Evolutionary conservation across 1,140 invertebrate species (phyloP).

Genomic region (Drosophila dunni): DNA sequence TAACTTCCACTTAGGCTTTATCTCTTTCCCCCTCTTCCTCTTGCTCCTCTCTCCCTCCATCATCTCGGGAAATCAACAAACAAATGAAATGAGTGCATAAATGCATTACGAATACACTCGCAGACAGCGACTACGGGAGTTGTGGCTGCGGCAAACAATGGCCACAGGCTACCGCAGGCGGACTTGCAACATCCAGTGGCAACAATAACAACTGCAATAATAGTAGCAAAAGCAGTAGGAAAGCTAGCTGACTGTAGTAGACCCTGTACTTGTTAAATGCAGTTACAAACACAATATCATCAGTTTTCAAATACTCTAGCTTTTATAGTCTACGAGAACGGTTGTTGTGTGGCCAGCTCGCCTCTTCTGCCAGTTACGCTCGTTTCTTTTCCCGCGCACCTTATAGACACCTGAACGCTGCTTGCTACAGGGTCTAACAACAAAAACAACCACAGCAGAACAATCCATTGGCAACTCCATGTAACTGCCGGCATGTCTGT

Average conservation of each 20-base stretch:
- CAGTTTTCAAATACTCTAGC: too few relatives aligned
- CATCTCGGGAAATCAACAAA: constrained; percentile 35
- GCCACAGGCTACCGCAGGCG: constrained; percentile 49
- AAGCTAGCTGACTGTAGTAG: too few relatives aligned
- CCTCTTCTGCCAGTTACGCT: too few relatives aligned
- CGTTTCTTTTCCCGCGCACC: too few relatives aligned
- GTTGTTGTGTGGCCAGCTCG: too few relatives aligned
- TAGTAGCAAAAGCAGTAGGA: too few relatives aligned
- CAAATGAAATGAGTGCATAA: constrained; percentile 57
- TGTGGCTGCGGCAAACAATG: constrained; percentile 55
- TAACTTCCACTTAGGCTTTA: constrained; percentile 23
- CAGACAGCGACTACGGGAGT: constrained; percentile 10
- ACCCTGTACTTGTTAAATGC: too few relatives aligned
- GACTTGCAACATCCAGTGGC: constrained; percentile 38
- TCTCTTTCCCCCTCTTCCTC: neutral
- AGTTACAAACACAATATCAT: too few relatives aligned
- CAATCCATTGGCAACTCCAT: constrained; percentile 19
- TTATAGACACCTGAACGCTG: too few relatives aligned
- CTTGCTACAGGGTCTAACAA: too few relatives aligned
- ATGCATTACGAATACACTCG: constrained; percentile 51
- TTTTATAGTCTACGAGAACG: too few relatives aligned
- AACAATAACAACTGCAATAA: constrained; percentile 4
- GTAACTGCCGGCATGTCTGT: constrained; percentile 10
- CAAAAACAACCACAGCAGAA: neutral
- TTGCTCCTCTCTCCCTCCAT: neutral